Evolutionary conservation across 2,797 vertebrate species (phyloP).

Genomic region (Petrocephalus sullivani): DNA sequence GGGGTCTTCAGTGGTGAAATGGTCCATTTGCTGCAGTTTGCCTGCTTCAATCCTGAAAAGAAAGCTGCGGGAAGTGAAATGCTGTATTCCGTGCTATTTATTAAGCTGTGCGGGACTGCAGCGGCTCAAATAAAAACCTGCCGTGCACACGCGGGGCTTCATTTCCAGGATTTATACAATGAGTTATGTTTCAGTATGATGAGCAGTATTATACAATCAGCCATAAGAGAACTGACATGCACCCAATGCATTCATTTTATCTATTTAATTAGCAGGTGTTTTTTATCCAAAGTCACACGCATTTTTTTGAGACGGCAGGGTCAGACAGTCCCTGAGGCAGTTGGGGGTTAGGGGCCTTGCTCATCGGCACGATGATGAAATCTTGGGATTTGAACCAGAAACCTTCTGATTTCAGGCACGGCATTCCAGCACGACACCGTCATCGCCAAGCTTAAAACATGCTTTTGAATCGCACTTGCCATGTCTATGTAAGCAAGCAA

Average conservation of each 20-base stretch:
- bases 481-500: not conserved
- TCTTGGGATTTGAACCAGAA: not conserved
- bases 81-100: not conserved
- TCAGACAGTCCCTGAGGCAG: not conserved
- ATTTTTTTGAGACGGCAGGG: not conserved
- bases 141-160: not conserved
- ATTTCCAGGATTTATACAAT: not conserved
- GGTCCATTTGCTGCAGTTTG: not conserved
- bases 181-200: not conserved
- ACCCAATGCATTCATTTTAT: not conserved
- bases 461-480: not conserved
- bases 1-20: not conserved
- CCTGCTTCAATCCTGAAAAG: not conserved
- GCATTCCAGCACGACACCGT: not conserved
- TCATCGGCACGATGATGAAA: not conserved
- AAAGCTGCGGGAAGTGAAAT: not conserved
- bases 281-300: not conserved
- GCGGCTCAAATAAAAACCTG: not conserved
- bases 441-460: not conserved
- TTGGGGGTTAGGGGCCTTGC: not conserved
- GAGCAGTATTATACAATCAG: not conserved
- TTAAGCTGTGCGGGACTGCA: not conserved
- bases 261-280: not conserved
- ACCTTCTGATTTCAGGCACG: not conserved
- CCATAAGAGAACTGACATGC: not conserved